These are phyloP conservation scores for Trinorchestia longiramus DNA, from an alignment of 1,140 invertebrate genomes.

Conservation along the genomic window DNA sequence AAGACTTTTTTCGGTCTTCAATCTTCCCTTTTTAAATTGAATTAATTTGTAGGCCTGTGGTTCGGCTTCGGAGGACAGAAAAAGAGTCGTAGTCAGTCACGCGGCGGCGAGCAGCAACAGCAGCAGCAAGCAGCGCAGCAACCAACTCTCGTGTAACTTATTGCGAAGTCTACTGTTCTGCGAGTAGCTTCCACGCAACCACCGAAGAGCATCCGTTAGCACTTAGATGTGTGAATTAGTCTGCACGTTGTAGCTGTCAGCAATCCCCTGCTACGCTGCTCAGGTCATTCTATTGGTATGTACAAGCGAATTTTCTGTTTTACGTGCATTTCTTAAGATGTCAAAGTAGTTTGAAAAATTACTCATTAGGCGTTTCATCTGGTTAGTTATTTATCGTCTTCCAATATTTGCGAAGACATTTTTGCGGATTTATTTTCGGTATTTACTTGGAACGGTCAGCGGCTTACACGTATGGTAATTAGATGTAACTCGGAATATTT, in stretches of 20 bases:
- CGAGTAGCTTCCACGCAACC: background rate
- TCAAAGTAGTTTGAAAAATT: background rate
- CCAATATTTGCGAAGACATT: background rate
- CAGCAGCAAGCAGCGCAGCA: background rate
- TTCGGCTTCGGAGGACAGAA: conserved; percentile 66
- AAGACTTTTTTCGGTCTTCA: no score
- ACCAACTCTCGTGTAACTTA: background rate
- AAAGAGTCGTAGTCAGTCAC: conserved; percentile 60
- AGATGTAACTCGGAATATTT: background rate
- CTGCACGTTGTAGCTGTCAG: background rate
- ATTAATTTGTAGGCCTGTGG: conserved; percentile 59
- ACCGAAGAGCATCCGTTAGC: background rate
- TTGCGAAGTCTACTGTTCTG: background rate
- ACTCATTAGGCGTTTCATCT: background rate
- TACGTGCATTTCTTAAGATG: background rate
- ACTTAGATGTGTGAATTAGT: background rate
- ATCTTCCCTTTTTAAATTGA: background rate
- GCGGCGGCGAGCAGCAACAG: conserved; percentile 5
- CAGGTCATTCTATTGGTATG: background rate
- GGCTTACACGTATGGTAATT: background rate
- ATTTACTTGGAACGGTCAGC: background rate
- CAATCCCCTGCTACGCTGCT: background rate
- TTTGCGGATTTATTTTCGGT: background rate
- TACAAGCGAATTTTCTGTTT: background rate
- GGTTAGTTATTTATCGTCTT: background rate